phyloP scores from a whole-genome alignment of 2,888 invertebrate species.

The Archips crataeganus region DNA sequence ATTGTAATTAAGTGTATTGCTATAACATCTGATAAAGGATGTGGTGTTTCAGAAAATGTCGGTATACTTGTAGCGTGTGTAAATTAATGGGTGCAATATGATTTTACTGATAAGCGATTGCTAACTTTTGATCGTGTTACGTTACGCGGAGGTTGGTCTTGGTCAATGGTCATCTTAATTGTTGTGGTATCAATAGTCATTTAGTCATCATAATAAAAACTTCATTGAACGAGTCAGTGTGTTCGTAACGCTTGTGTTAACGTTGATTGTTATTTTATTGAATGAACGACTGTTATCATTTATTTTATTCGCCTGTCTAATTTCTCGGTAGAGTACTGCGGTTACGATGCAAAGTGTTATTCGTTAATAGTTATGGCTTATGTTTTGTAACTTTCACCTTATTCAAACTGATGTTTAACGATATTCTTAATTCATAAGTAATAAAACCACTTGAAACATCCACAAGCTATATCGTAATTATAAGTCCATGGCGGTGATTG shows the following conservation, averaged over 20 bases:
- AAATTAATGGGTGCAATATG: background rate
- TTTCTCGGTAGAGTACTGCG: background rate
- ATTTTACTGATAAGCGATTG: background rate
- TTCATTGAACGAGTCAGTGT: constrained; percentile 9
- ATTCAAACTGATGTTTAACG: background rate
- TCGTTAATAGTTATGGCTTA: background rate
- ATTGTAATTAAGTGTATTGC: constrained; percentile 4
- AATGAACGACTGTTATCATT: background rate
- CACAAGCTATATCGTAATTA: background rate
- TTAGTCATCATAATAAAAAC: background rate
- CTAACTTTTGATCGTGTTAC: too few species aligned
- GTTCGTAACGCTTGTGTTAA: background rate
- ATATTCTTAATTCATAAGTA: background rate
- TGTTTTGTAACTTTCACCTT: constrained; percentile 4
- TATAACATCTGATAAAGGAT: background rate
- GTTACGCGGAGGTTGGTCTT: background rate
- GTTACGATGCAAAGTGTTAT: background rate
- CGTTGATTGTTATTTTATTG: constrained; percentile 13
- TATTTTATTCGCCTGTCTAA: background rate
- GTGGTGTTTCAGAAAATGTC: background rate
- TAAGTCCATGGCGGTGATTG: background rate
- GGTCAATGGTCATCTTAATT: background rate
- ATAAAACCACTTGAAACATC: background rate
- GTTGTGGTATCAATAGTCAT: background rate
- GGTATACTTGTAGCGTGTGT: background rate